A percentile compares a stretch with the other conserved stretches of the same genome.
Evolutionary conservation across 2,888 invertebrate genomes (phyloP).

Genomic region (Sinohyriopsis cumingii): DNA sequence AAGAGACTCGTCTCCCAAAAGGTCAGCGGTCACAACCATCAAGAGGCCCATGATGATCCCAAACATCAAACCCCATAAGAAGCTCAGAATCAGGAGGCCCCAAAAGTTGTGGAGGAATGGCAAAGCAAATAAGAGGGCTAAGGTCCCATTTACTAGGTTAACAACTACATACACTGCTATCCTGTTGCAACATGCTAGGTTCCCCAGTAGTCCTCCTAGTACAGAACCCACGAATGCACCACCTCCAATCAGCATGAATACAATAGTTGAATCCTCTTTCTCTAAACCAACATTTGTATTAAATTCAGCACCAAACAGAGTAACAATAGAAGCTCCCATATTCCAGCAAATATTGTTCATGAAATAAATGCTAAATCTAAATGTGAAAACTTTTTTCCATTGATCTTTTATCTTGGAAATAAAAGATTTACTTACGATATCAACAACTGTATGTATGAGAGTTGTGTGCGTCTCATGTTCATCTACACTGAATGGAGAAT

Average conservation of each 20-base stretch:
- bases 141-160: conserved; percentile 44
- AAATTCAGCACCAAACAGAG: conserved; percentile 55
- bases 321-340: conserved; percentile 42
- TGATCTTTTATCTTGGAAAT: conserved; percentile 14
- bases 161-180: conserved; percentile 44
- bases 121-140: conserved; percentile 32
- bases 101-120: conserved; percentile 27
- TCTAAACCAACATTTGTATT: conserved; percentile 40
- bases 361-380: conserved; percentile 55
- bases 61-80: conserved; percentile 48
- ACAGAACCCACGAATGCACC: conserved; percentile 57
- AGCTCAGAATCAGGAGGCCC: conserved; percentile 17
- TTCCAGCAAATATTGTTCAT: conserved; percentile 64
- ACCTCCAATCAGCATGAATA: conserved; percentile 42
- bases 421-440: not conserved
- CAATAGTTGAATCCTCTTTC: conserved; percentile 42
- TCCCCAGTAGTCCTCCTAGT: conserved; percentile 55
- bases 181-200: conserved; percentile 43
- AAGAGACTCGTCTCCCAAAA: conserved; percentile 50
- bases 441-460: not conserved
- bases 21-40: conserved; percentile 56
- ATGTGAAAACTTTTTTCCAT: conserved; percentile 26
- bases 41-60: conserved; percentile 59
- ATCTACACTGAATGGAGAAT: no score
- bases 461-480: no score